phyloP scores from a whole-genome alignment of 2,113 vertebrate species.

The Lepus europaeus region DNA sequence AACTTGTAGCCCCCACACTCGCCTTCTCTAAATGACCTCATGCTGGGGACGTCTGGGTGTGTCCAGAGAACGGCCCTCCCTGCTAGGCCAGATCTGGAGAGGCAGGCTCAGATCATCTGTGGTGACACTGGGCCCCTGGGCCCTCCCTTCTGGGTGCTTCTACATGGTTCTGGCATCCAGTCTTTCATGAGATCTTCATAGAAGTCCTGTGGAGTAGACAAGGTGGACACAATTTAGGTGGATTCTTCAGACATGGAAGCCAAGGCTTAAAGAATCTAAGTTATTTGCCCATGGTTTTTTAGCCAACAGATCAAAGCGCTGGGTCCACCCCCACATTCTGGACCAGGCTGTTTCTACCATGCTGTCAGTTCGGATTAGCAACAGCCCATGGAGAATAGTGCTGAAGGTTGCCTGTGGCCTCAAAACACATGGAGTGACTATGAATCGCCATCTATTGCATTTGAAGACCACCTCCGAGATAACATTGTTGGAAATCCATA shows the following conservation, averaged over 20 bases:
- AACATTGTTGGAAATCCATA: background rate
- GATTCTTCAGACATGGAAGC: background rate
- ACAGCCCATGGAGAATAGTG: background rate
- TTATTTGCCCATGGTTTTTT: background rate
- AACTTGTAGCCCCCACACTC: background rate
- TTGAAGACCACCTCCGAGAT: background rate
- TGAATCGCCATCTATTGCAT: background rate
- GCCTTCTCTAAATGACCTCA: conserved; percentile 2
- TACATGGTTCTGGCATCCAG: background rate
- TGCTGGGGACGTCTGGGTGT: background rate
- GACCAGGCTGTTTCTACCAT: background rate
- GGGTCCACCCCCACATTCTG: background rate
- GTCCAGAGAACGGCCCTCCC: background rate
- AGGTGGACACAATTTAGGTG: background rate
- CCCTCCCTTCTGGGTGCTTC: background rate
- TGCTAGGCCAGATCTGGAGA: background rate
- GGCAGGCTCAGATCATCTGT: background rate
- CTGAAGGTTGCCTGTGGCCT: background rate
- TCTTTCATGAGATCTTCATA: background rate
- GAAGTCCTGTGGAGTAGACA: background rate
- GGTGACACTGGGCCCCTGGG: background rate
- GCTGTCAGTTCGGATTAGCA: background rate
- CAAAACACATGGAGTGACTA: background rate
- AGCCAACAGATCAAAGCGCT: background rate
- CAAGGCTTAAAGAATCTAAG: background rate